Evolutionary conservation across 2,797 vertebrate genomes (phyloP), one percentile per base, ranked within the genome.

Genomic region (Holocentrus rufus): DNA sequence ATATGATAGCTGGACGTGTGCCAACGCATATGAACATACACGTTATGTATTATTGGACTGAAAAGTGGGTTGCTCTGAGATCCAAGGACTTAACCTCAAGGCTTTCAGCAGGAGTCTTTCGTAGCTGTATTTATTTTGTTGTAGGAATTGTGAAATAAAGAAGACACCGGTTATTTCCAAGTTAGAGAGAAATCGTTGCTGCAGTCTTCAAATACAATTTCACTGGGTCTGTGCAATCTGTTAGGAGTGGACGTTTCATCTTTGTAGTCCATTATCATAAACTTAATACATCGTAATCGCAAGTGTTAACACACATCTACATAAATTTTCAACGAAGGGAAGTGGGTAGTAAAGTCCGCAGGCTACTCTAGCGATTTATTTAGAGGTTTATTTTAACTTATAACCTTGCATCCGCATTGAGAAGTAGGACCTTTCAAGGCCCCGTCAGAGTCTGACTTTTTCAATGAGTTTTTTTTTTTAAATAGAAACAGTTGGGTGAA

Each of bases 381-480:
- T 8, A 34, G 46, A 17, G 46, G 14, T 47, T 58, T 13, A 58
- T 36, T 20, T 2, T 36, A 9, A 56, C 17, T 34, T 34, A 8
- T 34, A 34, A 34, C 15, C 54, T 25, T n/a, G 42, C 46, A 52
- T 42, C 63, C 27, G 65, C 52, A 61, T 68, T 62, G 52, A 55
- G 20, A 61, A 34, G 20, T 25, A 67, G 64, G 64, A 68, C 64
- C 58, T 59, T 23, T 30, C 2, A 47, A 54, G 65, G 50, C 30
- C 72, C 65, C 39, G 20, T 5, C 27, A 7, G n/a, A 18, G 57
- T 18, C 20, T 39, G 55, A 1, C 55, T 27, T 25, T 25, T 31
- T 20, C 17, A 11, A n/a, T 14, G 20, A 7, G 7, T 7, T 34
- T 56, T 36, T 17, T 7, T 34, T 56, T 36, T 17, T 20, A 47